These are phyloP conservation scores for Polydrusus tereticollis DNA, from an alignment of 2,888 invertebrate species.

Conservation along the genomic window DNA sequence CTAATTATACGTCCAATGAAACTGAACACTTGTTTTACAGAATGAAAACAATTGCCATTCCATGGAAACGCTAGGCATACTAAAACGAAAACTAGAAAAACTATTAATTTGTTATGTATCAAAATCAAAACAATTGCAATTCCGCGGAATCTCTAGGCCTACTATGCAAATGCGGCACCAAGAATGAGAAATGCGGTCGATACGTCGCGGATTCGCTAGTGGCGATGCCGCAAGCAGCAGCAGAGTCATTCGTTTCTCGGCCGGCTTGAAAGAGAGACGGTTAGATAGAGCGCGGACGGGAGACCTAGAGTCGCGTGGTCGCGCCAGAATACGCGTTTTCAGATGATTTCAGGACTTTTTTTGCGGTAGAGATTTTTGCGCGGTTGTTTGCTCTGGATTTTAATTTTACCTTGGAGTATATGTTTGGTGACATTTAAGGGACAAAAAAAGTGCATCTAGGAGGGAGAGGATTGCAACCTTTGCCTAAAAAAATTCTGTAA, in stretches of 20 bases:
- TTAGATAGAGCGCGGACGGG: constrained; percentile 28
- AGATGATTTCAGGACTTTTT: constrained; percentile 14
- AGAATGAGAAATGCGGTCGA: constrained; percentile 43
- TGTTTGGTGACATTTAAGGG: background rate
- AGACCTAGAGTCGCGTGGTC: constrained; percentile 41
- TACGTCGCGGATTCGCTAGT: constrained; percentile 53
- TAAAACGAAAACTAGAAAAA: background rate
- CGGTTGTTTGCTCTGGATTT: background rate
- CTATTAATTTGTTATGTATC: background rate
- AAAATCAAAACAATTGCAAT: constrained; percentile 17
- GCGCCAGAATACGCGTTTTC: constrained; percentile 25
- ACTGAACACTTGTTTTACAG: no score
- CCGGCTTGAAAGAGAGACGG: constrained; percentile 52
- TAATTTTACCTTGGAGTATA: constrained; percentile 4
- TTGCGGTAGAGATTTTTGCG: background rate
- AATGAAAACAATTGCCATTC: no score
- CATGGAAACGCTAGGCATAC: no score
- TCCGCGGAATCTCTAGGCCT: constrained; percentile 16
- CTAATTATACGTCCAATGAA: no score
- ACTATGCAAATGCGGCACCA: constrained; percentile 36
- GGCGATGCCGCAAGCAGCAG: constrained; percentile 60
- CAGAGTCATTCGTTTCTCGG: constrained; percentile 57
- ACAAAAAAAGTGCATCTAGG: background rate
- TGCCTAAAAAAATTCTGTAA: background rate
- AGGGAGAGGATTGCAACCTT: background rate